These are phyloP conservation scores for Synanceia verrucosa DNA, from an alignment of 2,797 vertebrate species.

Conservation along the genomic window DNA sequence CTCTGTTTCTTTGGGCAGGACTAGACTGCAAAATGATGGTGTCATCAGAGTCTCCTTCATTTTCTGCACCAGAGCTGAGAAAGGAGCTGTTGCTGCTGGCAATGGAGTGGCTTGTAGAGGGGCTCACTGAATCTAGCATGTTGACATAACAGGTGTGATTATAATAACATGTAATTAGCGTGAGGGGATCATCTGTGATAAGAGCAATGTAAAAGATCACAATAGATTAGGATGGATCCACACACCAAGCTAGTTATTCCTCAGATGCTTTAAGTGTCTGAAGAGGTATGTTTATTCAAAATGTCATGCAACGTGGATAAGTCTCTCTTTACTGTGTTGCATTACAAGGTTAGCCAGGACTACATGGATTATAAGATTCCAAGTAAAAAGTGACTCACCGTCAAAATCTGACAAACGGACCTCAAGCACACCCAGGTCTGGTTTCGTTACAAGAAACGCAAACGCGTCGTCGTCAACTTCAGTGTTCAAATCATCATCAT, in stretches of 20 bases:
- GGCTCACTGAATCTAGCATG: conserved; percentile 4
- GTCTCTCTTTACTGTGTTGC: no score
- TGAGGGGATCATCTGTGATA: neutral
- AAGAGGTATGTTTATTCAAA: no score
- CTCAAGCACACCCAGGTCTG: no score
- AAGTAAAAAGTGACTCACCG: no score
- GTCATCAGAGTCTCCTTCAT: conserved; percentile 18
- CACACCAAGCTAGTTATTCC: neutral
- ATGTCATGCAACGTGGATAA: no score
- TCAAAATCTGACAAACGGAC: no score
- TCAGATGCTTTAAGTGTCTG: neutral
- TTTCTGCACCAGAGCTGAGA: conserved; percentile 23
- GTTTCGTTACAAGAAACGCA: no score
- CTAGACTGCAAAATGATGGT: conserved; percentile 5
- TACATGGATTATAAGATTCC: no score
- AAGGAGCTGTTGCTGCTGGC: conserved; percentile 13
- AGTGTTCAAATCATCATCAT: conserved; percentile 6
- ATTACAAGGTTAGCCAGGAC: no score
- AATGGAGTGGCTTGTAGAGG: conserved; percentile 5
- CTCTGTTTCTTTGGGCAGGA: neutral
- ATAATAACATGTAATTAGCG: neutral
- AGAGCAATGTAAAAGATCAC: conserved; percentile 3
- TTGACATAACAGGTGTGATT: conserved; percentile 1
- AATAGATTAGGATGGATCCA: conserved; percentile 1
- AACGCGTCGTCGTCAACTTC: neutral